Percentiles rank a stretch among this genome's conserved stretches.
These are phyloP conservation scores for Chroicocephalus ridibundus DNA, from an alignment of 2,113 vertebrate genomes.

Conservation along the genomic window DNA sequence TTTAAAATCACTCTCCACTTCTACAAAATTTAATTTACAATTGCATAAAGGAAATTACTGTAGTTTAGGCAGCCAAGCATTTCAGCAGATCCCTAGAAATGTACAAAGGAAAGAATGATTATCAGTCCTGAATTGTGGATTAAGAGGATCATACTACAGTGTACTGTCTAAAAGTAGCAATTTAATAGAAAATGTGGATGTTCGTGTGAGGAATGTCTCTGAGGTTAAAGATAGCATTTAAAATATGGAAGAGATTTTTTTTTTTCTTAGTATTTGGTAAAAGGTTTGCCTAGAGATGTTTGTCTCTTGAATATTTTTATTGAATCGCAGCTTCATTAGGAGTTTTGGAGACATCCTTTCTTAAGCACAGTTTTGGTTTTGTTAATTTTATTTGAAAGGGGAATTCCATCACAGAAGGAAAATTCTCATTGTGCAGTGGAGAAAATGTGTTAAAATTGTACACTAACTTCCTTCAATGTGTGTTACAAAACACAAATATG, in stretches of 20 bases:
- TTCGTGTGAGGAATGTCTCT: neutral
- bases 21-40: conserved; percentile 48
- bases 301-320: neutral
- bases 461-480: neutral
- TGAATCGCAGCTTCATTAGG: neutral
- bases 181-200: conserved; percentile 35
- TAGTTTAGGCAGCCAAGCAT: conserved; percentile 58
- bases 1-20: neutral
- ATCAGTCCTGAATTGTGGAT: conserved; percentile 36
- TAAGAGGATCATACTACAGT: conserved; percentile 40
- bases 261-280: neutral
- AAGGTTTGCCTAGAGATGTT: conserved; percentile 6
- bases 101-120: conserved; percentile 43
- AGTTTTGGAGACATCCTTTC: neutral
- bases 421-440: neutral
- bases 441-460: neutral
- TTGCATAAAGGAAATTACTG: conserved; percentile 45
- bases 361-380: neutral
- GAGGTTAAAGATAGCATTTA: conserved; percentile 17
- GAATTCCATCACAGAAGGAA: neutral
- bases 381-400: neutral
- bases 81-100: conserved; percentile 44
- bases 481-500: neutral
- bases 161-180: conserved; percentile 25
- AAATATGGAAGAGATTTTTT: neutral